Evolutionary conservation across 2,113 vertebrate species (phyloP), one percentile per base, ranked within the genome.

Genomic region (Trachemys scripta): DNA sequence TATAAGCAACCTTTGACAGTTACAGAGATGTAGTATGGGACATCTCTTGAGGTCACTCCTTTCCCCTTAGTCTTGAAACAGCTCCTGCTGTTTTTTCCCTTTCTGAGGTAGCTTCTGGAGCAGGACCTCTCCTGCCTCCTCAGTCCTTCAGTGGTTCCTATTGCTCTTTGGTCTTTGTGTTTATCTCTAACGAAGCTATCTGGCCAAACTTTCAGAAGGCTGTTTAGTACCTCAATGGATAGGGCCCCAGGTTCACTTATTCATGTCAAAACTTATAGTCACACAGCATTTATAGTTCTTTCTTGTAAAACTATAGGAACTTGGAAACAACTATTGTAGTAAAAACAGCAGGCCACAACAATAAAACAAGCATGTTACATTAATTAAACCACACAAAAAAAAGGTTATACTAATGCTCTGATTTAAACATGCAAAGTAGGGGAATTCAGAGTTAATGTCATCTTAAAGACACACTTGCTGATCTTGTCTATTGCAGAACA

Each of bases 131-230:
- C 53, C 38, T 93, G 87, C 85, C 65, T 96, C 79, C 0, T 0
- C 54, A 97, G 94, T 88, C 96, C 96, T 97, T 97, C 97, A 91
- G 96, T 94, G 94, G 95, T 93, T 95, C 90, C 96, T 89, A 50
- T 8, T 82, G 65, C 17, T 95, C 85, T 80, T 92, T 97, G 65
- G 22, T 95, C 85, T 80, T 92, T 97, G 90, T 96, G 85, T 97
- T 95, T 96, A 97, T 95, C 83, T 85, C 29, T 94, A 82, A 95
- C 0, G 1, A 94, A 96, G 89, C 93, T 92, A 95, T 95, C 96
- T 97, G 97, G 94, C 87, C 90, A 85, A 92, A 4, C 53, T 88
- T 91, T 95, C 85, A 88, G 51, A 86, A 88, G 45, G 49, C 93
- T 91, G 62, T 53, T 94, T 85, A 89, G 27, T 89, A 95, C 85